These are phyloP conservation scores for Drosophila affinis DNA, from an alignment of 2,888 invertebrate genomes.

Conservation along the genomic window DNA sequence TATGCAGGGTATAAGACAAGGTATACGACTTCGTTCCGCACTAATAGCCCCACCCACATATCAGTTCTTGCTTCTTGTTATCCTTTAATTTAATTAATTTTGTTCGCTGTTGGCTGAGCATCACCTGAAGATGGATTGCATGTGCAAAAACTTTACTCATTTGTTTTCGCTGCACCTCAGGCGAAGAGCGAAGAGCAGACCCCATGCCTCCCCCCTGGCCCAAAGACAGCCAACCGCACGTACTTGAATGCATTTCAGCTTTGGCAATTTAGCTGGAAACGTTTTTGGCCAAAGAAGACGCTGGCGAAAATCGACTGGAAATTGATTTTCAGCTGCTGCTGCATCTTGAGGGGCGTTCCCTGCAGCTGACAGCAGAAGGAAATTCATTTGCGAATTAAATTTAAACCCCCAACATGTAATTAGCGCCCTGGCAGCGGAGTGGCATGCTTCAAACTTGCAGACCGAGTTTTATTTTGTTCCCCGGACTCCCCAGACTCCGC, in stretches of 20 bases:
- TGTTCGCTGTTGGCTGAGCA: not conserved
- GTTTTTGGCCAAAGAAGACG: slow-evolving; percentile 25
- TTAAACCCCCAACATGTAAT: slow-evolving; percentile 39
- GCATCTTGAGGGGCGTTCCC: slow-evolving; percentile 5
- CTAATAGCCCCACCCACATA: too few relatives aligned
- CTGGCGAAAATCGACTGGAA: slow-evolving; percentile 65
- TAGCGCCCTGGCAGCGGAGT: slow-evolving; percentile 21
- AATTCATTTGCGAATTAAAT: slow-evolving; percentile 30
- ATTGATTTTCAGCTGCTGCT: slow-evolving; percentile 68
- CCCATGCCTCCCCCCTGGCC: not conserved
- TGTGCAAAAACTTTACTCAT: slow-evolving; percentile 9
- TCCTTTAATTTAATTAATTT: not conserved
- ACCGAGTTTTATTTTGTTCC: slow-evolving; percentile 28
- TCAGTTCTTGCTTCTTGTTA: not conserved
- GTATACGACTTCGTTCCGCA: too few relatives aligned
- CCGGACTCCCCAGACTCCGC: not conserved
- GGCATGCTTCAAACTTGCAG: slow-evolving; percentile 23
- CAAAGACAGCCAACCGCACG: slow-evolving; percentile 9
- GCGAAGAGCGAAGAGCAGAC: too few relatives aligned
- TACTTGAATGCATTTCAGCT: slow-evolving; percentile 43
- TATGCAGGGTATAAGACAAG: too few relatives aligned
- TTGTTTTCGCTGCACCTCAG: not conserved
- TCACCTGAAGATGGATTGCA: slow-evolving; percentile 2
- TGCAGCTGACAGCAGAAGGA: slow-evolving; percentile 27
- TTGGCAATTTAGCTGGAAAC: slow-evolving; percentile 18